Evolutionary conservation across 2,888 invertebrate genomes (phyloP), one percentile per base, ranked within the genome.

Genomic region (Rhabditophanes sp.): DNA sequence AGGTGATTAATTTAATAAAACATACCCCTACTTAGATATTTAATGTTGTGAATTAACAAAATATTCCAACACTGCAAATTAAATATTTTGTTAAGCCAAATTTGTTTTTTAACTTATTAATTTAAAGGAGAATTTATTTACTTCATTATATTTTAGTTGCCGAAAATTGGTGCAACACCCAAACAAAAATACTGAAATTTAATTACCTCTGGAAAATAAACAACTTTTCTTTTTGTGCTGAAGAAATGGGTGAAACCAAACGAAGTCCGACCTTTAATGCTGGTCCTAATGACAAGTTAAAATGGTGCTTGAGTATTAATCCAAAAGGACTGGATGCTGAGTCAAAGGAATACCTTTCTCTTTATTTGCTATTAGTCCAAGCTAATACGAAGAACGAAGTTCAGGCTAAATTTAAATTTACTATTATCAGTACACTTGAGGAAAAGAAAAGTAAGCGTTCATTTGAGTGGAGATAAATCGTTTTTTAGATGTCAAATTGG

Each of bases 131-230:
- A n/a, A n/a, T n/a, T n/a, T n/a, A n/a, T n/a, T n/a, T n/a, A n/a
- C n/a, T n/a, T n/a, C n/a, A n/a, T n/a, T n/a, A n/a, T n/a, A n/a
- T n/a, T n/a, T n/a, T n/a, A n/a, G n/a, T n/a, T n/a, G n/a, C n/a
- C n/a, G n/a, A n/a, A n/a, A n/a, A n/a, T n/a, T n/a, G n/a, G n/a
- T n/a, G n/a, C n/a, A n/a, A n/a, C n/a, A n/a, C n/a, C n/a, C n/a
- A n/a, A n/a, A n/a, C n/a, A n/a, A n/a, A n/a, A n/a, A n/a, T 96
- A 72, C 87, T 93, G 62, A 96, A 96, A 75, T 96, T 99, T 77
- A 90, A 88, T 73, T 96, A 96, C 73, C 93, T 96, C 85, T 96
- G 96, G 96, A 96, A 96, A 69, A 96, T 96, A 75, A 93, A 93
- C 75, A 96, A 99, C 78, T 96, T 96, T 75, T 90, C 90, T 75